Base-by-base conservation (phyloP, 2,888 invertebrate species). In the Platycheirus rosarum region DNA sequence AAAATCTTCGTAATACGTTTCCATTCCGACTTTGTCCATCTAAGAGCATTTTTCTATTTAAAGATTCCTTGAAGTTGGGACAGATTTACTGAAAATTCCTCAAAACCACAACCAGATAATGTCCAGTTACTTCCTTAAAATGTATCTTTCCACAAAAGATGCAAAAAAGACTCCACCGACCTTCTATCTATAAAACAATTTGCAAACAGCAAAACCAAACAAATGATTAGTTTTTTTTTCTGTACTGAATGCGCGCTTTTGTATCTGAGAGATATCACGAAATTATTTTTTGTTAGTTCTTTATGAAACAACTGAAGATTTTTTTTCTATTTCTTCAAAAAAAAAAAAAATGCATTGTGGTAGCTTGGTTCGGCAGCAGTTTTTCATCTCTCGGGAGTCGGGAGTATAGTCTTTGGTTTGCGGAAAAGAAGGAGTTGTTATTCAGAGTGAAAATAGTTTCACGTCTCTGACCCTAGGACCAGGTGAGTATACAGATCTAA, bases 371-470 rank as follows among this genome's bases (percentile, higher is more conserved):
- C 55, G 55, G 63, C 57, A 57, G 57, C 65, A 53, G 62, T 60
- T 60, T 78, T 78, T 73, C 62, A 78, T 78, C 73, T 74, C 53
- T 48, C 18, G 1, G 20, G 13, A 23, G 11, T 35, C 35, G 9
- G 9, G 35, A 9, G 9, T n/a, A 6, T 40, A 40, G 8, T 13
- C 13, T 32, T 9, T 16, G 6, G n/a, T 51, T 60, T 60, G 55
- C 65, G 20, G 51, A 53, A 68, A 37, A 78, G 66, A 49, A 62
- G 35, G 40, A 65, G 66, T 55, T 76, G 71, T 71, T 76, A 82
- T 71, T 82, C 82, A 73, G 77, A 82, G 82, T 77, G 82, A 82
- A 82, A 82, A 82, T 82, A 82, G 77, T 77, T 71, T 71, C 82
- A 82, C 82, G 82, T 82, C 82, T 82, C 66, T 82, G 77, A 82